Percentiles rank a stretch among this genome's conserved stretches.
Conservation (phyloP, 2,797 vertebrate species). For the Zalophus californianus region DNA sequence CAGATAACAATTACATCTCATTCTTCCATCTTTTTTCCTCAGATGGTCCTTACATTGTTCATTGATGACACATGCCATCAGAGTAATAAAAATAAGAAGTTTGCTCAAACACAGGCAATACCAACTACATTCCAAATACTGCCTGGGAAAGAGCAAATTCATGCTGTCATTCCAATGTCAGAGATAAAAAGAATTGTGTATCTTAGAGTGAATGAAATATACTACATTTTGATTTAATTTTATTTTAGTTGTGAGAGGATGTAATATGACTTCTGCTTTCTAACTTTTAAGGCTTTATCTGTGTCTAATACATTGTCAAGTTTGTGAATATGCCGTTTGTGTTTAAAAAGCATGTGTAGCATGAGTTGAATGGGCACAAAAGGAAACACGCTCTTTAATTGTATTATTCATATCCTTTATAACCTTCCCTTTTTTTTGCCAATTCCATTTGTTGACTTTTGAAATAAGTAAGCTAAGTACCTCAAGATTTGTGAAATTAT, state of each 20-base stretch:
- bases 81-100: not conserved
- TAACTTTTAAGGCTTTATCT: not conserved
- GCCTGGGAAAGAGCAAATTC: not conserved
- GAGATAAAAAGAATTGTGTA: not conserved
- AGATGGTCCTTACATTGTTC: not conserved
- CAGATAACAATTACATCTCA: not conserved
- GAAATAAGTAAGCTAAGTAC: not conserved
- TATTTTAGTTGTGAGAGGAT: not conserved
- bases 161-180: not conserved
- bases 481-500: slow-evolving; percentile 39
- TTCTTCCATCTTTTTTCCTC: not conserved
- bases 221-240: not conserved
- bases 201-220: not conserved
- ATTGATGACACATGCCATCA: not conserved
- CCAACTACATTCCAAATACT: not conserved
- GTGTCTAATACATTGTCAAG: not conserved
- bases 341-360: not conserved
- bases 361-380: not conserved
- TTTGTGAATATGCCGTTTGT: not conserved
- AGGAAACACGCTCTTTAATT: not conserved
- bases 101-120: not conserved
- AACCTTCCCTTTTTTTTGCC: not conserved
- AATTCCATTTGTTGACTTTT: not conserved
- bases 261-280: not conserved
- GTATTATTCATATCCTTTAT: not conserved